Evolutionary conservation across 2,888 invertebrate genomes (phyloP).

Genomic region (Cephus nigrinus): DNA sequence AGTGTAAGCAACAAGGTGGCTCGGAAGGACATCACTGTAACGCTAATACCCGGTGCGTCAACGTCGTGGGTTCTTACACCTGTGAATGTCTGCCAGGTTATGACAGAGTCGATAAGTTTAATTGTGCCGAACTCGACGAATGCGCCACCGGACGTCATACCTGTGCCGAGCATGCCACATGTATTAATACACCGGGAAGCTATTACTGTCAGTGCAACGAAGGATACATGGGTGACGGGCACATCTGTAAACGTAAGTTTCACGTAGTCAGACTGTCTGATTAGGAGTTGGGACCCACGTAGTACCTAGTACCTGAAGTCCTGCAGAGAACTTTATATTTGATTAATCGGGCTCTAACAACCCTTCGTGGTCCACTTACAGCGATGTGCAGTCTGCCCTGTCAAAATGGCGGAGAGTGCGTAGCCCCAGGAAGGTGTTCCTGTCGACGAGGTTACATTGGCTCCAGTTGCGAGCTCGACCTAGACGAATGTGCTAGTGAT

Average conservation of each 20-base stretch:
- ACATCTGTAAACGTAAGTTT: slow-evolving; percentile 78
- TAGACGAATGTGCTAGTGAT: slow-evolving; percentile 84
- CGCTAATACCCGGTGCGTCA: slow-evolving; percentile 85
- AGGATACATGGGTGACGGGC: slow-evolving; percentile 84
- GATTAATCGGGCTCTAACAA: background rate
- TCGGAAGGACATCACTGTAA: slow-evolving; percentile 87
- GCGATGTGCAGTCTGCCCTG: slow-evolving; percentile 85
- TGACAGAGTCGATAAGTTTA: slow-evolving; percentile 80
- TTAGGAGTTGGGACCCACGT: background rate
- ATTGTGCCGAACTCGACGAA: slow-evolving; percentile 85
- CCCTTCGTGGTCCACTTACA: slow-evolving; percentile 58
- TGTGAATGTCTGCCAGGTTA: slow-evolving; percentile 88
- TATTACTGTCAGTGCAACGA: slow-evolving; percentile 80
- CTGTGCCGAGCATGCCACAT: slow-evolving; percentile 81
- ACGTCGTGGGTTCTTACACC: slow-evolving; percentile 83
- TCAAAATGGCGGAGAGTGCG: slow-evolving; percentile 85
- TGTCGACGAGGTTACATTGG: slow-evolving; percentile 87
- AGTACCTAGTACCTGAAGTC: no score
- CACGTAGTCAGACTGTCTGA: background rate
- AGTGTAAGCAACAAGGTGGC: slow-evolving; percentile 83
- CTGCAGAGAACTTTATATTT: no score
- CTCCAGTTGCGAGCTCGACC: slow-evolving; percentile 84
- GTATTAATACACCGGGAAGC: slow-evolving; percentile 85
- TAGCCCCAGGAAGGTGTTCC: slow-evolving; percentile 80
- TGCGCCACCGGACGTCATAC: slow-evolving; percentile 78